Base-by-base conservation (phyloP, 30 jellyfish, hydroid and myxozoan species). In the Catostylus mosaicus region DNA sequence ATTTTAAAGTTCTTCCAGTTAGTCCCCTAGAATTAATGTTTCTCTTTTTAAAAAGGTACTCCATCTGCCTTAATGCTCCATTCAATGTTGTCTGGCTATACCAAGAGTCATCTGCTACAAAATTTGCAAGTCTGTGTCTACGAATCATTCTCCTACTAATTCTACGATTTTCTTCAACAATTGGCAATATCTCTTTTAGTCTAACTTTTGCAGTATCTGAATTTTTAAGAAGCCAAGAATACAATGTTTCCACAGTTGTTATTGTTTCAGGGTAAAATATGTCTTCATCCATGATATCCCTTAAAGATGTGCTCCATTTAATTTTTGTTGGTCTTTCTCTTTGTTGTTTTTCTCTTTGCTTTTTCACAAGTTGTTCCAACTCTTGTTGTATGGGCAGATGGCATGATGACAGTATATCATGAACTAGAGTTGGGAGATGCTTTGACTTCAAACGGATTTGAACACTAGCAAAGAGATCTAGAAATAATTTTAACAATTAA, bases 41-140 rank as follows among this genome's bases (percentile, higher is more conserved):
- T 48, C 89, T 72, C 62, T 74, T 86, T 24, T 86, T 86, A 62
- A 74, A 86, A 19, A 86, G 72, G 24, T 48, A 72, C 38, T 86
- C 96, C 80, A 86, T 66, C 45, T 86, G 96, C 40, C 45, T 86
- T 38, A 86, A 56, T 7, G 96, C 96, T n/a, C 89, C 96, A 67
- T 73, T 86, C 45, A 86, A 46, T 1, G 96, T 75, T 22, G 51
- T 66, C 36, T 86, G 86, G 75, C 85, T 75, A 50, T 75, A 86
- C 30, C 87, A 88, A 26, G 84, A 62, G 32, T 67, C 75, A 10
- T 60, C 61, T 38, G 66, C 75, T 48, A 65, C 76, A 43, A 86
- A 86, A 52, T 75, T 48, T 30, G 71, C 60, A 59, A 86, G 82
- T 24, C 84, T 56, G 54, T 72, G 88, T 12, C 89, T 77, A 16